Percentiles rank a stretch among this genome's conserved stretches.
phyloP scores from a whole-genome alignment of 1,140 invertebrate genomes.

The Brachionus calyciflorus region DNA sequence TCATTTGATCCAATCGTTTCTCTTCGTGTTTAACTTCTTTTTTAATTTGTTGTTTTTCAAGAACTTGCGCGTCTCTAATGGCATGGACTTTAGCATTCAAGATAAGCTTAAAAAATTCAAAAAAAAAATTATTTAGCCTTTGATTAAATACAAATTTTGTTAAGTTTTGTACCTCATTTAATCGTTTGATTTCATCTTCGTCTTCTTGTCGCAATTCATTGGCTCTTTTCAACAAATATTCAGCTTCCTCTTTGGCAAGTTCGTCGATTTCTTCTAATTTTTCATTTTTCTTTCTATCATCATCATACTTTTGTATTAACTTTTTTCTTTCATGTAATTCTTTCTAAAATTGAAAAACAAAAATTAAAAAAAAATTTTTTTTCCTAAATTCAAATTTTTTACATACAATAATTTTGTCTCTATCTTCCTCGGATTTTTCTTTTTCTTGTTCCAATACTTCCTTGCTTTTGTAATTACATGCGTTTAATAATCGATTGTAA shows the following conservation, averaged over 20 bases:
- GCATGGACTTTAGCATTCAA: slow-evolving; percentile 61
- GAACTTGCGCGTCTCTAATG: slow-evolving; percentile 60
- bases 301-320: slow-evolving; percentile 57
- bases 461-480: slow-evolving; percentile 14
- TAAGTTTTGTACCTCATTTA: slow-evolving; percentile 62
- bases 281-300: slow-evolving; percentile 56
- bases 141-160: too few species aligned
- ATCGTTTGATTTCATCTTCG: slow-evolving; percentile 61
- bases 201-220: slow-evolving; percentile 60
- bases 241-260: slow-evolving; percentile 59
- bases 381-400: neutral
- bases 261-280: slow-evolving; percentile 59
- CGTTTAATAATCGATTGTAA: slow-evolving; percentile 15
- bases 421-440: neutral
- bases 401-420: slow-evolving; percentile 19
- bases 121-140: too few species aligned
- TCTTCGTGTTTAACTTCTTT: slow-evolving; percentile 58
- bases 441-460: neutral
- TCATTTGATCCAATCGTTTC: slow-evolving; percentile 59
- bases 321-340: slow-evolving; percentile 55
- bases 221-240: slow-evolving; percentile 57
- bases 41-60: slow-evolving; percentile 58
- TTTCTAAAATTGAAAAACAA: slow-evolving; percentile 50
- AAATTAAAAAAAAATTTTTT: neutral
- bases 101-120: slow-evolving; percentile 54